A percentile compares a stretch with the other conserved stretches of the same genome.
These are phyloP conservation scores for Macrobrachium rosenbergii DNA, from an alignment of 1,140 invertebrate genomes.

Conservation along the genomic window DNA sequence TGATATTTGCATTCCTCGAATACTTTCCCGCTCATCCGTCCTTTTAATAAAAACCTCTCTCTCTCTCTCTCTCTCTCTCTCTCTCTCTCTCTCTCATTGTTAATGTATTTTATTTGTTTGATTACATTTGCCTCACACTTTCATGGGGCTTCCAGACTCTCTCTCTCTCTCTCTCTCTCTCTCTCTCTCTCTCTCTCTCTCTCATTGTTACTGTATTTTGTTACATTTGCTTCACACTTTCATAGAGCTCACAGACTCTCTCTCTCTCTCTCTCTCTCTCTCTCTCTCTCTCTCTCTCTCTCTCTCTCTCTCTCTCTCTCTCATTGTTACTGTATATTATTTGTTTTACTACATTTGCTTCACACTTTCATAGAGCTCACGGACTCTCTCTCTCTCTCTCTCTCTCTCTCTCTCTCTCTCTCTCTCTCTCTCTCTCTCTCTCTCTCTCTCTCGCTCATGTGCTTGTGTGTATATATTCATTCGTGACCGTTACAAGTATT, in stretches of 20 bases:
- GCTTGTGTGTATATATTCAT: too few species aligned
- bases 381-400: background rate
- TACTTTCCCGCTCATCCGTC: background rate
- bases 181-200: background rate
- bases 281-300: constrained; percentile 30
- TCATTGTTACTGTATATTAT: background rate
- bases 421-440: too few species aligned
- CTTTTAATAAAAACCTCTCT: background rate
- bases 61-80: constrained; percentile 29
- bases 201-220: background rate
- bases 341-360: too few species aligned
- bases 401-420: background rate
- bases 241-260: background rate
- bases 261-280: constrained; percentile 7
- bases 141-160: background rate
- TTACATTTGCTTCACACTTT: background rate
- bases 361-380: background rate
- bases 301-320: constrained; percentile 15
- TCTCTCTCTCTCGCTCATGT: background rate
- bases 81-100: background rate
- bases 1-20: background rate
- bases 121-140: background rate
- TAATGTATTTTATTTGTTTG: too few species aligned
- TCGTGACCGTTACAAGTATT: too few species aligned
- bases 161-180: constrained; percentile 7